Evolutionary conservation across 2,888 invertebrate genomes (phyloP).

Genomic region (Sinopyrophorus schimmeli): DNA sequence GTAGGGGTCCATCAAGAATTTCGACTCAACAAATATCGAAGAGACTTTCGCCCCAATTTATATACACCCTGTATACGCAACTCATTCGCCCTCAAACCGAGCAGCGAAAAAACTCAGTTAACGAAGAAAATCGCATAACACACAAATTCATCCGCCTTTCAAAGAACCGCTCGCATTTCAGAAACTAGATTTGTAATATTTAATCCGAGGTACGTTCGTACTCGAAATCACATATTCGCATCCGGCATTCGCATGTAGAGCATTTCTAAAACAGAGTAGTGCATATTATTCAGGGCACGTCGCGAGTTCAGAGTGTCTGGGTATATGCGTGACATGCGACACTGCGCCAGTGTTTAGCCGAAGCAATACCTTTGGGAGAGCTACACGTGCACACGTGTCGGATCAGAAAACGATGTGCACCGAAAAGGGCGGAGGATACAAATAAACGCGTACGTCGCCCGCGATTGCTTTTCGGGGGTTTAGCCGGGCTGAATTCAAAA

Average conservation of each 20-base stretch:
- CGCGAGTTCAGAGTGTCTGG: slow-evolving; percentile 29
- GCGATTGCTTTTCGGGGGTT: background rate
- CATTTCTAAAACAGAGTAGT: slow-evolving; percentile 19
- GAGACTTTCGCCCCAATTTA: too few relatives aligned
- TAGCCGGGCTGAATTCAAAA: slow-evolving; percentile 7
- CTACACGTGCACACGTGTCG: slow-evolving; percentile 15
- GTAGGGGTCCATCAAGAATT: too few relatives aligned
- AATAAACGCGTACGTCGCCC: background rate
- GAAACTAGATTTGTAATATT: too few relatives aligned
- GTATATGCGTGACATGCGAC: slow-evolving; percentile 29
- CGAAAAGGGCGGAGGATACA: slow-evolving; percentile 3
- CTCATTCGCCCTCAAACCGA: too few relatives aligned
- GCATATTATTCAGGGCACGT: slow-evolving; percentile 30
- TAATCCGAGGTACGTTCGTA: slow-evolving; percentile 2
- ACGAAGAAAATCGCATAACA: too few relatives aligned
- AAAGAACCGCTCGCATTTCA: too few relatives aligned
- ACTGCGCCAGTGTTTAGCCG: slow-evolving; percentile 24
- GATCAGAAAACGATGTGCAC: background rate
- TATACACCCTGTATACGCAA: too few relatives aligned
- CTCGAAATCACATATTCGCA: slow-evolving; percentile 16
- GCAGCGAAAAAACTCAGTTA: too few relatives aligned
- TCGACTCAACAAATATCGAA: too few relatives aligned
- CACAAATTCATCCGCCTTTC: too few relatives aligned
- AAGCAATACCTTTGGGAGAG: slow-evolving; percentile 29
- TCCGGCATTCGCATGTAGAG: slow-evolving; percentile 19